Conservation (phyloP, 2,888 invertebrate genomes). For the Rhorus exstirpatorius region DNA sequence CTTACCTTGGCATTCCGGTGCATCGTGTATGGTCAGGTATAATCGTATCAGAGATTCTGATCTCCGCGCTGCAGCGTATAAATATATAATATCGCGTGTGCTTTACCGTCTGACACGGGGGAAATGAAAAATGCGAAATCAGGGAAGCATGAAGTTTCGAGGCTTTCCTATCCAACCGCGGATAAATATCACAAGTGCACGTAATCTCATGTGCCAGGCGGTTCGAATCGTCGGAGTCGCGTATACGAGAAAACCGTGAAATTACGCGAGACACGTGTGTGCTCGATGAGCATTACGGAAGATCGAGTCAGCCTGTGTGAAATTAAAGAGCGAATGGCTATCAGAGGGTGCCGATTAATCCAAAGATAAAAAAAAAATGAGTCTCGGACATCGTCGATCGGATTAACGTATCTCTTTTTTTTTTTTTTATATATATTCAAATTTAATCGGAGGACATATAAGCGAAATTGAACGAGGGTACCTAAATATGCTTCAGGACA, state of each 20-base stretch:
- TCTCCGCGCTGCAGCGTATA: constrained; percentile 65
- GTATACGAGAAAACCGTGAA: constrained; percentile 23
- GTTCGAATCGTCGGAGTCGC: constrained; percentile 13
- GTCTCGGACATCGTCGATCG: no score
- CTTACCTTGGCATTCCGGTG: constrained; percentile 73
- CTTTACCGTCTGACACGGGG: constrained; percentile 12
- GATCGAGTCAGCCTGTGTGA: background rate
- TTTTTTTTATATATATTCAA: no score
- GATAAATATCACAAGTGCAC: constrained; percentile 17
- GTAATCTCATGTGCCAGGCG: background rate
- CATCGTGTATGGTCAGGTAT: constrained; percentile 58
- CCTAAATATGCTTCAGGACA: no score
- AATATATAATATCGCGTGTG: constrained; percentile 70
- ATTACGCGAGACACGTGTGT: constrained; percentile 9
- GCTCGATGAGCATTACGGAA: background rate
- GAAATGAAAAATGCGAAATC: constrained; percentile 44
- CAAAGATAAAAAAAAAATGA: no score
- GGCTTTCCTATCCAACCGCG: constrained; percentile 20
- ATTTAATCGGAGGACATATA: no score
- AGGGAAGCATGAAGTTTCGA: constrained; percentile 64
- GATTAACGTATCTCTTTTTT: no score
- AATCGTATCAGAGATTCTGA: constrained; percentile 70
- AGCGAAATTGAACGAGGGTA: no score
- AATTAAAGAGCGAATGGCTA: no score
- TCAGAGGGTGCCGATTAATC: no score